phyloP scores from a whole-genome alignment of 2,888 invertebrate species.

The Epinotia brunnichana region DNA sequence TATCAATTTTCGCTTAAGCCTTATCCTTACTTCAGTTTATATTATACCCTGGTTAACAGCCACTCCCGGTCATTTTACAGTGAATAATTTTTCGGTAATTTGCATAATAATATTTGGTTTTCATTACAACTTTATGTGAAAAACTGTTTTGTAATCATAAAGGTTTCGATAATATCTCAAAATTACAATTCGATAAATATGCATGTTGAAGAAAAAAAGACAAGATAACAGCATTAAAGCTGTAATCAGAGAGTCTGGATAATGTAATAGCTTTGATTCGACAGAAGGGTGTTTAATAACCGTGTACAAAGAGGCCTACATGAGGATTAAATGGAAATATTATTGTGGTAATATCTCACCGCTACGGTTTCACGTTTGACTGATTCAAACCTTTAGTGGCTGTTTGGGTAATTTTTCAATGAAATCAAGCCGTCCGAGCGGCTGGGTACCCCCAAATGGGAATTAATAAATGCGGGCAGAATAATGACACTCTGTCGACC shows the following conservation, averaged over 20 bases:
- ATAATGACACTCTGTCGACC: constrained; percentile 49
- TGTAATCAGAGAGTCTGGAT: constrained; percentile 9
- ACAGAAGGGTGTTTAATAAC: constrained; percentile 35
- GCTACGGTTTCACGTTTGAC: constrained; percentile 40
- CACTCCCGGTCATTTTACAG: not conserved
- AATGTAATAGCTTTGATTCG: constrained; percentile 27
- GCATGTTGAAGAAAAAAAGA: not conserved
- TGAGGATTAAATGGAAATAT: constrained; percentile 36
- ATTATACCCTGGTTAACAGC: not conserved
- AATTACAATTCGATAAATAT: not conserved
- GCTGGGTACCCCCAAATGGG: constrained; percentile 48
- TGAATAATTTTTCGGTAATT: no score
- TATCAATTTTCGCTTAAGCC: constrained; percentile 26
- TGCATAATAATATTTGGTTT: no score
- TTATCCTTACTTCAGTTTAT: constrained; percentile 14
- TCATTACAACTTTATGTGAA: no score
- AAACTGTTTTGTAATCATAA: no score
- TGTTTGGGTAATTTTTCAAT: constrained; percentile 43
- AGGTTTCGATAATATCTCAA: not conserved
- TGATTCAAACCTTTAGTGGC: constrained; percentile 43
- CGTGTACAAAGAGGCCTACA: constrained; percentile 36
- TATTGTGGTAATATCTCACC: constrained; percentile 38
- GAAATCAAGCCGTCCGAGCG: constrained; percentile 44
- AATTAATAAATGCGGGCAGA: constrained; percentile 54
- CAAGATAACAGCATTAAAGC: constrained; percentile 16